These are phyloP conservation scores for Glaucidium brasilianum DNA, from an alignment of 2,113 vertebrate genomes.

Conservation along the genomic window DNA sequence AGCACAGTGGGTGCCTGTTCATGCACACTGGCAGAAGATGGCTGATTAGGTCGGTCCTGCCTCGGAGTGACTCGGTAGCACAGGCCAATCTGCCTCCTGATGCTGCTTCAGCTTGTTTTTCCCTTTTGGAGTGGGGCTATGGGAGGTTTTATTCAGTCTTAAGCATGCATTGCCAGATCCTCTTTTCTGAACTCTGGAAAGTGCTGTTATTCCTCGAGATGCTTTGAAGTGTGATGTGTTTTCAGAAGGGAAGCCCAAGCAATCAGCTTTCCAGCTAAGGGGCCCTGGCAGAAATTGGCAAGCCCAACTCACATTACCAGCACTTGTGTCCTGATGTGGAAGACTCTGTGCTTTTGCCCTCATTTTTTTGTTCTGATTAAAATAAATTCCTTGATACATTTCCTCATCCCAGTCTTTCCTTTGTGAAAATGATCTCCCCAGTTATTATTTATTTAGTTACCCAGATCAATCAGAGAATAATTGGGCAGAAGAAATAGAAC, in stretches of 20 bases:
- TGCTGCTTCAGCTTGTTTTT: neutral
- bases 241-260: neutral
- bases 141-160: neutral
- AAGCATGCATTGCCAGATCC: neutral
- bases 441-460: neutral
- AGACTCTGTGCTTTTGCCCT: neutral
- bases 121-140: neutral
- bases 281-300: neutral
- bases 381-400: neutral
- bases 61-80: neutral
- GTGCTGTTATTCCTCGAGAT: neutral
- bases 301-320: neutral
- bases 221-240: neutral
- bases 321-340: neutral
- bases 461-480: neutral
- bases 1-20: slow-evolving; percentile 52
- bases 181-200: neutral
- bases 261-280: neutral
- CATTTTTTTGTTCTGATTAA: neutral
- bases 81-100: slow-evolving; percentile 43
- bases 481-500: neutral
- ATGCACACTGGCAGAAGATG: slow-evolving; percentile 27
- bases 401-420: neutral
- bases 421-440: neutral
- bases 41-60: slow-evolving; percentile 57